Evolutionary conservation across 2,888 invertebrate genomes (phyloP).

Genomic region (Tiliacea citrago): DNA sequence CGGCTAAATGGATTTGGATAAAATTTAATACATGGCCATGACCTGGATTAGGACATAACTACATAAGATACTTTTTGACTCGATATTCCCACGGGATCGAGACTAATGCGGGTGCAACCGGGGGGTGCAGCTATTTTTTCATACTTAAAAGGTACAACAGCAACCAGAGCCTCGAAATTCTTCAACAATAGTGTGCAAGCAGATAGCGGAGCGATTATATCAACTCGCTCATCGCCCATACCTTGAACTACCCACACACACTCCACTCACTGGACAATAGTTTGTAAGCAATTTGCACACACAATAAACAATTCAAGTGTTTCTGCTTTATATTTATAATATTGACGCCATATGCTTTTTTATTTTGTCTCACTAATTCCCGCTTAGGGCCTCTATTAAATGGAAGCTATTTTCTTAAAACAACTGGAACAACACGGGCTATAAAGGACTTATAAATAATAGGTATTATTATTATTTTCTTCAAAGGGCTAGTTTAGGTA

Average conservation of each 20-base stretch:
- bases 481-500: not conserved
- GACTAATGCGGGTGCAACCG: too few relatives aligned
- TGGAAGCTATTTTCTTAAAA: conserved; percentile 54
- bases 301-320: conserved; percentile 80
- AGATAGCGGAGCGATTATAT: too few relatives aligned
- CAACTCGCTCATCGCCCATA: conserved; percentile 2
- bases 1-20: too few relatives aligned
- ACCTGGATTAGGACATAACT: too few relatives aligned
- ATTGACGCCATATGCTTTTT: conserved; percentile 81
- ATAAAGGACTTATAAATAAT: not conserved
- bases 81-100: too few relatives aligned
- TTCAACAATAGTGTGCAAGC: not conserved
- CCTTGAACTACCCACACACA: not conserved
- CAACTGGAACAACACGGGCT: conserved; percentile 20
- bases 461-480: not conserved
- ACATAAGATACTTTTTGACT: too few relatives aligned
- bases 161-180: too few relatives aligned
- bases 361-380: conserved; percentile 76
- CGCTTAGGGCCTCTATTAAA: conserved; percentile 72
- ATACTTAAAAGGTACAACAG: too few relatives aligned
- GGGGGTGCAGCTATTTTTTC: too few relatives aligned
- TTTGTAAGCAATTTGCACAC: conserved; percentile 79
- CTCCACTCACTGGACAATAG: conserved; percentile 75
- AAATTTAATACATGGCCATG: too few relatives aligned
- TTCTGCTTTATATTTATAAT: conserved; percentile 68